Base-by-base conservation (phyloP, 2,113 vertebrate genomes). In the Orthonyx spaldingii region DNA sequence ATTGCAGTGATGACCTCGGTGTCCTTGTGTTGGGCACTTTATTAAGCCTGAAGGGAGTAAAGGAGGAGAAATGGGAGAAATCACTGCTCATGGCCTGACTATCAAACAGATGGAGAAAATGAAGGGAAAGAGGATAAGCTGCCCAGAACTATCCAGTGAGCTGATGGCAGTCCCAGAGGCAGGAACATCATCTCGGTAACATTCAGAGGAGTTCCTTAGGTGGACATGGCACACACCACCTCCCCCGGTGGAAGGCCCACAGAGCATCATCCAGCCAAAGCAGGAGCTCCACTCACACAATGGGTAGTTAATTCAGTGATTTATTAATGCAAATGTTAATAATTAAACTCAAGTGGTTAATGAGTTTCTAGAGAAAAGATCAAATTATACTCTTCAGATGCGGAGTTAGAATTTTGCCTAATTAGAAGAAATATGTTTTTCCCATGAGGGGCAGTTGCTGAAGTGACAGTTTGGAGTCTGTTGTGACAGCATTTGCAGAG, bases 351-450 rank as follows among this genome's bases (percentile, higher is more conserved):
- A 68, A 96, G 93, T 90, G 76, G 55, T 84, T 96, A 94, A 93
- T 92, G 85, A 89, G 80, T 88, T 95, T 94, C 71, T 84, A 90
- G 70, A 90, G 85, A 96, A 94, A 96, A 90, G 79, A 94, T 84
- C 53, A 87, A 95, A 96, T 96, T 93, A 96, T 18, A 24, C 72
- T 90, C 83, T 89, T 92, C 52, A 89, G 94, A 89, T 35, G 57
- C 2, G 7, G 85, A 93, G 69, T 77, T 94, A 84, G 92, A 92
- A 90, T 95, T 97, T 90, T 71, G 69, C 39, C 92, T 96, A 92
- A 97, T 96, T 93, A 90, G 92, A 92, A 94, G 85, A 95, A 93
- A 94, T 93, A 87, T 87, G 85, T 95, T 96, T 94, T 95, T 93
- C 81, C 71, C 7, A 1, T 81, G 90, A 78, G 68, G 96, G 94